phyloP scores from a whole-genome alignment of 2,113 vertebrate genomes.

The Sinosuthora webbiana region DNA sequence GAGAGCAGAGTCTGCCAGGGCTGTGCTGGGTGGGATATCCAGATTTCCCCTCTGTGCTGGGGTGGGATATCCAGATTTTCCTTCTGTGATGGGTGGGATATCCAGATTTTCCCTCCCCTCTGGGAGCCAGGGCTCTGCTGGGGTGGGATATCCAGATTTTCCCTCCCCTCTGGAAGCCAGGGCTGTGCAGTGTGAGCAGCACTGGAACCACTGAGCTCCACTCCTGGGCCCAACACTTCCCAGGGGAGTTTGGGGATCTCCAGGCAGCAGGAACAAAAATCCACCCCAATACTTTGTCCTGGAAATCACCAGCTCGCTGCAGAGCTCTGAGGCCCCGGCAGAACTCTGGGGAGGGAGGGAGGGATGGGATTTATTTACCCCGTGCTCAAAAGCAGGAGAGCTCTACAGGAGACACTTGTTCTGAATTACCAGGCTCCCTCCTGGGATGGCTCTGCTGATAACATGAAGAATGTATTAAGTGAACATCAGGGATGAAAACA shows the following conservation, averaged over 20 bases:
- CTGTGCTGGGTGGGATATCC: background rate
- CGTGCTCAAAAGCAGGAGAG: background rate
- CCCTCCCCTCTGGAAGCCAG: background rate
- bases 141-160: background rate
- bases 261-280: background rate
- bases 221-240: background rate
- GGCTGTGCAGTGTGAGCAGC: background rate
- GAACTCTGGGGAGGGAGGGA: background rate
- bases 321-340: background rate
- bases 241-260: background rate
- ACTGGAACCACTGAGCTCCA: background rate
- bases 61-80: background rate
- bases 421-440: slow-evolving; percentile 19
- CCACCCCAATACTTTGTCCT: background rate
- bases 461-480: slow-evolving; percentile 23
- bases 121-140: too few relatives aligned
- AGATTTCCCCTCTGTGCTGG: background rate
- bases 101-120: background rate
- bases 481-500: slow-evolving; percentile 30
- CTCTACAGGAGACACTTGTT: slow-evolving; percentile 28
- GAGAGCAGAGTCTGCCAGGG: background rate
- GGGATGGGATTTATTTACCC: background rate
- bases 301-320: background rate
- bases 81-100: background rate
- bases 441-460: slow-evolving; percentile 31